Evolutionary conservation across 64 coral and sea anemone species (phyloP), one percentile per base, ranked within the genome.

Genomic region (Actinia equina): DNA sequence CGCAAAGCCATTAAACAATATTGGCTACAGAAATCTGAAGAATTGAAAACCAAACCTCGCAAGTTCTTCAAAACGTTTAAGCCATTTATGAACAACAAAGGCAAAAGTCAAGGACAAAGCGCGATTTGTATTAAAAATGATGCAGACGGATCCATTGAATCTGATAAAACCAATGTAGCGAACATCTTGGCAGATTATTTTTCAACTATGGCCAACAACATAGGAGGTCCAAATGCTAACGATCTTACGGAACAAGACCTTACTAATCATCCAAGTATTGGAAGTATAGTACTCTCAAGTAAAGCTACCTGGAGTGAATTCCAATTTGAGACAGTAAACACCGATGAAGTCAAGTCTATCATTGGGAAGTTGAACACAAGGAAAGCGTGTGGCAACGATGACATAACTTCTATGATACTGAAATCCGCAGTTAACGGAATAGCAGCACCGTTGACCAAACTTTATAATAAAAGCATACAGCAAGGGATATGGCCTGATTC

Each of bases 381-480:
- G 43, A 89, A 89, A 81, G 88, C 88, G 13, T 18, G 58, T 16
- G 88, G 80, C 16, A 70, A 45, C 17, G 88, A 89, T 52, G 20
- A 20, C 20, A 84, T 89, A 14, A 70, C 88, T 5, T 60, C 79
- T 15, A 83, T 26, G 55, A 83, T 84, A 37, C 80, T 84, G 20
- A 82, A 57, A 44, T 14, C 71, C 20, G 64, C 43, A 23, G 88
- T 60, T 19, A n/a, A 49, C 51, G 81, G 58, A 22, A 83, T 89
- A 60, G 62, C 80, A 37, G 6, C 16, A 5, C 30, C 88, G 11
- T 63, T 89, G 64, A 83, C 81, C 30, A 71, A 52, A 59, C 80
- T 89, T 30, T 89, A 83, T 81, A 89, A 89, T 37, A 8, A 89
- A 84, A 43, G 82, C 56, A 93, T 93, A 23, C 17, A 41, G 60